Evolutionary conservation across 1,140 invertebrate genomes (phyloP).

Genomic region (Parapsyche elsis): DNA sequence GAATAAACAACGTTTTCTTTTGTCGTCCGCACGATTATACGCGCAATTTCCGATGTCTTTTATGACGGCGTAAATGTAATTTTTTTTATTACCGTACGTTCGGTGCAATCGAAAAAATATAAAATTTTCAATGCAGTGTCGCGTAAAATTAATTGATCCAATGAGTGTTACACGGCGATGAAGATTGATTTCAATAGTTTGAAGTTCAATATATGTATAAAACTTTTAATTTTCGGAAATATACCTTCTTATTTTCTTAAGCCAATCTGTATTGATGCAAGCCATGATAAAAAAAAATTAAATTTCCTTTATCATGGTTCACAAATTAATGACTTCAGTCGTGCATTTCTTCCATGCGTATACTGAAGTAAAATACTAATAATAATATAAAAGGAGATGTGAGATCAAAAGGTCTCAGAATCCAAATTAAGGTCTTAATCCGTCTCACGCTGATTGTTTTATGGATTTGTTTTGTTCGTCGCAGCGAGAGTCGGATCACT

Average conservation of each 20-base stretch:
- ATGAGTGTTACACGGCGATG: not conserved
- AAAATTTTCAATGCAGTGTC: not conserved
- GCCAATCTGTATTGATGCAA: too few relatives aligned
- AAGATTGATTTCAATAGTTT: slow-evolving; percentile 9
- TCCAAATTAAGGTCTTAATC: slow-evolving; percentile 36
- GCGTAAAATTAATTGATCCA: not conserved
- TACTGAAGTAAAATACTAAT: too few relatives aligned
- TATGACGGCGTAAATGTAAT: not conserved
- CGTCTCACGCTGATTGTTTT: slow-evolving; percentile 54
- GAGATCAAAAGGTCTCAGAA: slow-evolving; percentile 30
- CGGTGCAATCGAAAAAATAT: not conserved
- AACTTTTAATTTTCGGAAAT: too few relatives aligned
- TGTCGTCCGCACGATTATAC: not conserved
- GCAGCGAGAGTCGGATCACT: slow-evolving; percentile 39
- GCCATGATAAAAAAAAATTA: too few relatives aligned
- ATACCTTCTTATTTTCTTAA: too few relatives aligned
- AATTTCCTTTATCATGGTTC: too few relatives aligned
- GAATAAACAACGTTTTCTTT: not conserved
- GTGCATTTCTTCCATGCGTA: too few relatives aligned
- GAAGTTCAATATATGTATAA: not conserved
- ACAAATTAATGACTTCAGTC: too few relatives aligned
- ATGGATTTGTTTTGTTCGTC: slow-evolving; percentile 53
- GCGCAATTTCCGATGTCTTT: not conserved
- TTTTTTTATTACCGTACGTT: not conserved
- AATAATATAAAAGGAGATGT: not conserved